phyloP scores from a whole-genome alignment of 2,113 vertebrate species.

The Malurus alboscapulatus region DNA sequence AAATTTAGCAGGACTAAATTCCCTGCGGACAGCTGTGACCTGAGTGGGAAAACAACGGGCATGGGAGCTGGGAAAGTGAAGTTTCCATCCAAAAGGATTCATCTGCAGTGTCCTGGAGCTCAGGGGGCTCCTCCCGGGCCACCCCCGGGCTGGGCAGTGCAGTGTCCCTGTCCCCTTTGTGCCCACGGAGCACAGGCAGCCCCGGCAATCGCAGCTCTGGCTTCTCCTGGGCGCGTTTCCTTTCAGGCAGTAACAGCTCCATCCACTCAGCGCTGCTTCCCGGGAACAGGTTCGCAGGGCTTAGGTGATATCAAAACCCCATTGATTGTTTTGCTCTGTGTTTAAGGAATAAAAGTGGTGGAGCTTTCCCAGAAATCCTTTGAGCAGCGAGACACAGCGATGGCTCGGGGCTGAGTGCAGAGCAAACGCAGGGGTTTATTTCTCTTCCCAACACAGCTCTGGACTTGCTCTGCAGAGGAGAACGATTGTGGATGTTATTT shows the following conservation, averaged over 20 bases:
- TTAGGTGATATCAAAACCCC: conserved; percentile 56
- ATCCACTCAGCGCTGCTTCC: neutral
- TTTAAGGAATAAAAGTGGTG: conserved; percentile 66
- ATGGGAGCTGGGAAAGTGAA: neutral
- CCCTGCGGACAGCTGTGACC: neutral
- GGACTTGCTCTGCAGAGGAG: neutral
- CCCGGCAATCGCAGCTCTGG: neutral
- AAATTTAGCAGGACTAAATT: neutral
- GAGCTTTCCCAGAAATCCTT: conserved; percentile 50
- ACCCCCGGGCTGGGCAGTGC: neutral
- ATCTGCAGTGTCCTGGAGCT: fast-evolving
- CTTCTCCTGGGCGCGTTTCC: neutral
- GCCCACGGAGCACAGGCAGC: neutral
- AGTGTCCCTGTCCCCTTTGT: fast-evolving
- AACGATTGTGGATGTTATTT: neutral
- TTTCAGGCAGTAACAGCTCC: conserved; percentile 9
- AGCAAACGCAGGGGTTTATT: neutral
- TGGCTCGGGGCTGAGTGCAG: neutral
- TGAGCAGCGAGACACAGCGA: conserved; percentile 13
- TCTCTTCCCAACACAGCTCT: neutral
- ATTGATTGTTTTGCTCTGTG: conserved; percentile 65
- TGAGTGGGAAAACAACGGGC: neutral
- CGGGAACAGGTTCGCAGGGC: neutral
- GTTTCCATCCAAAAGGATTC: too few relatives aligned
- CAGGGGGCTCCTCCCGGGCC: neutral